Percentiles rank a stretch among this genome's conserved stretches.
phyloP scores from a whole-genome alignment of 2,113 vertebrate species.

The Lycocorax pyrrhopterus region DNA sequence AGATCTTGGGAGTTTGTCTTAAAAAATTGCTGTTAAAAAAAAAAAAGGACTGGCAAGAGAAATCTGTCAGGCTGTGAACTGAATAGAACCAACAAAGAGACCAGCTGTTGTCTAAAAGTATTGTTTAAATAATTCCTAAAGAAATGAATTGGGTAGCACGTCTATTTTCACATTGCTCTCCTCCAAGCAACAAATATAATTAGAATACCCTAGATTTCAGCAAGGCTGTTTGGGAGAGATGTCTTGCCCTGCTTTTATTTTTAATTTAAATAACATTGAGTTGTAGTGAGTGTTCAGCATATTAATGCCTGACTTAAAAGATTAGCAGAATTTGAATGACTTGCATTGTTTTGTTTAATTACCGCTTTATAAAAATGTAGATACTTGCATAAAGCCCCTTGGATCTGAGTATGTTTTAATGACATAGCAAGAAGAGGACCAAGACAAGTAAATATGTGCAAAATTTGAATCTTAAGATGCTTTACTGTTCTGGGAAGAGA shows the following conservation, averaged over 20 bases:
- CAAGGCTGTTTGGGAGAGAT: background rate
- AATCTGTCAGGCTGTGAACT: background rate
- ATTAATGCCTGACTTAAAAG: constrained; percentile 25
- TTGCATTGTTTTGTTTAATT: constrained; percentile 22
- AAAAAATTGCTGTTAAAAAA: background rate
- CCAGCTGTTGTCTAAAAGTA: background rate
- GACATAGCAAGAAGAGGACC: constrained; percentile 31
- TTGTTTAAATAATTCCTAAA: background rate
- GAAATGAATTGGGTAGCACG: background rate
- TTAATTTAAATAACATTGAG: background rate
- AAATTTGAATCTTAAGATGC: background rate
- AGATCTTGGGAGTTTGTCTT: constrained; percentile 8
- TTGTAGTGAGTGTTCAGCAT: background rate
- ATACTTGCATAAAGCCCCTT: background rate
- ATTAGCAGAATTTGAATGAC: background rate
- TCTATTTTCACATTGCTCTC: background rate
- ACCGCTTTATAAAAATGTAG: constrained; percentile 16
- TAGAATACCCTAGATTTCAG: background rate
- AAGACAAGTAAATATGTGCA: constrained; percentile 21
- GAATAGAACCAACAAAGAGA: background rate
- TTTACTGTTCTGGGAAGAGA: constrained; percentile 8
- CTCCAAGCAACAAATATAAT: constrained; percentile 4
- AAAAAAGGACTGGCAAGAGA: background rate
- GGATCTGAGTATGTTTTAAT: background rate
- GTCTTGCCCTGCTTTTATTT: background rate